Evolutionary conservation across 2,888 invertebrate genomes (phyloP), one percentile per base, ranked within the genome.

Genomic region (Mactromeris polynyma): DNA sequence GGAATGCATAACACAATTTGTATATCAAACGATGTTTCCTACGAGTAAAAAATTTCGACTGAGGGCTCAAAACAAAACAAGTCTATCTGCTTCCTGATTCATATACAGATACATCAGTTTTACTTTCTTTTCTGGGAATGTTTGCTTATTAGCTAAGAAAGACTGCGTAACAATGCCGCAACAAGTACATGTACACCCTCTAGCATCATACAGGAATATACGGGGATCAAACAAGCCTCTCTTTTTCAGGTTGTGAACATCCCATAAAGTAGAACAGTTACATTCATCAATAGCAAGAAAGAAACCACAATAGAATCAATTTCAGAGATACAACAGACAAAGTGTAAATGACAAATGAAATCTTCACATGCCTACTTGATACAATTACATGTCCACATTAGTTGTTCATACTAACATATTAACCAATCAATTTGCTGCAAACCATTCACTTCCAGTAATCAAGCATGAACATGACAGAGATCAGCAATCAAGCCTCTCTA

Each of bases 361-460:
- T 33, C 6, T 73, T 73, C 26, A 33, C 73, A 33, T 73, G 73
- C 17, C 31, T 21, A 2, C 17, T 73, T 73, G 31, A 73, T 73
- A 26, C 73, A 73, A 73, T 73, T 73, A 73, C 73, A 73, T 73
- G 73, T 73, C 73, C 73, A 73, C 73, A 73, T 73, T 73, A 26
- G 36, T 73, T 11, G 31, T 73, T 26, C 73, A 73, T 33, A 73
- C 36, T 6, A 73, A 73, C 73, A 73, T 73, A 73, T 73, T 73
- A 73, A 73, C 73, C 73, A 73, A 73, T 73, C 36, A 73, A 33
- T 73, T 73, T 73, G 33, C 26, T 36, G 33, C 73, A 33, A 73
- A 73, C 73, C 33, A 73, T 73, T 42, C 79, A 79, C n/a, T 42
- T 73, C 46, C 42, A 73, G 64, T 31, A 69, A 42, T 73, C n/a